Evolutionary conservation across 2,113 vertebrate species (phyloP).

Genomic region (Takifugu flavidus): DNA sequence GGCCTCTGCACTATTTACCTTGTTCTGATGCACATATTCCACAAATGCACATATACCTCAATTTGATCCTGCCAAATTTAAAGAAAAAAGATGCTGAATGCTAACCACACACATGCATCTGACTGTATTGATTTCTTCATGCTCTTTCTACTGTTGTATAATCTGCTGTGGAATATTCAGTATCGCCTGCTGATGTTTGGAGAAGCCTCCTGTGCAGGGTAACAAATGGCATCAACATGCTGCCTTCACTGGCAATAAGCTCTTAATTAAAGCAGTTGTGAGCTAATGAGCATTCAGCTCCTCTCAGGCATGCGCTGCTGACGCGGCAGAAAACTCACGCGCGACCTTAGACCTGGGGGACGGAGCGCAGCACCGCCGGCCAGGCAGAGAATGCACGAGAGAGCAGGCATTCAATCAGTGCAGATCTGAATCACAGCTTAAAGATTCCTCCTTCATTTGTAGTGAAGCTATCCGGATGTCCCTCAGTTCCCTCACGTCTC

Average conservation of each 20-base stretch:
- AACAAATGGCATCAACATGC: constrained; percentile 52
- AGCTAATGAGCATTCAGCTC: constrained; percentile 62
- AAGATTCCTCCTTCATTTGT: constrained; percentile 15
- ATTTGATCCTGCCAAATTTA: constrained; percentile 12
- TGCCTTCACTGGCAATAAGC: constrained; percentile 42
- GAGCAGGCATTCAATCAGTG: constrained; percentile 21
- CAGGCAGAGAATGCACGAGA: constrained; percentile 34
- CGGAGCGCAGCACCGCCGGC: constrained; percentile 47
- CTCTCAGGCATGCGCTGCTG: constrained; percentile 63
- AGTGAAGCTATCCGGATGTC: background rate
- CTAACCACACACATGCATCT: too few species aligned
- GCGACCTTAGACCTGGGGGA: constrained; percentile 58
- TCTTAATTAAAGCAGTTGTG: constrained; percentile 62
- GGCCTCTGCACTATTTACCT: background rate
- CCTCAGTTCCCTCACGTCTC: too few species aligned
- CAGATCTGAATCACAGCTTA: background rate
- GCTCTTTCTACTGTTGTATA: constrained; percentile 3
- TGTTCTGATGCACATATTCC: constrained; percentile 15
- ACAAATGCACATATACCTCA: constrained; percentile 21
- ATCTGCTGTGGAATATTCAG: too few species aligned
- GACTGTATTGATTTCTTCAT: background rate
- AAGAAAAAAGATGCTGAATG: background rate
- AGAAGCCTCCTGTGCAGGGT: constrained; percentile 40
- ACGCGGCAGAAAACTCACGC: constrained; percentile 68
- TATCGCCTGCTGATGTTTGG: constrained; percentile 24